Evolutionary conservation across 2,113 vertebrate genomes (phyloP).

Genomic region (Cyanocitta stelleri): DNA sequence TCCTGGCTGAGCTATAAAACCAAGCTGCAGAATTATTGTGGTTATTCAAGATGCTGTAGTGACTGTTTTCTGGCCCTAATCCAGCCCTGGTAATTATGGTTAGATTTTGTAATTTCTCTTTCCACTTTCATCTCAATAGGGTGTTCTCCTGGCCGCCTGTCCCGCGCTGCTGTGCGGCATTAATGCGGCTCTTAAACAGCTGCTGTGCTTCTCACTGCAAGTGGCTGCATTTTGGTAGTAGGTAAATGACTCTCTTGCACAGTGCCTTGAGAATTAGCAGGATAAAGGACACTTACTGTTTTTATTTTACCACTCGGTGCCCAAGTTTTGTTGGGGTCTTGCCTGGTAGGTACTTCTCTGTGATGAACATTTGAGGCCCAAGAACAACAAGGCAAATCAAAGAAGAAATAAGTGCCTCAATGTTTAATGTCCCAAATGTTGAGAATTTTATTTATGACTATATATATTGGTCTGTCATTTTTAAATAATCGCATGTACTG

Average conservation of each 20-base stretch:
- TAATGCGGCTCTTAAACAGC: slow-evolving; percentile 55
- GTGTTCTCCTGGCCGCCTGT: slow-evolving; percentile 30
- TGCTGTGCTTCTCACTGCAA: slow-evolving; percentile 35
- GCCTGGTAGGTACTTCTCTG: background rate
- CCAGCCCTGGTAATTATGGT: slow-evolving; percentile 37
- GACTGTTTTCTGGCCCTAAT: slow-evolving; percentile 33
- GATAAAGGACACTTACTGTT: background rate
- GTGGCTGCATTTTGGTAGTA: background rate
- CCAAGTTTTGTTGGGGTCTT: background rate
- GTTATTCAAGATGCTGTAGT: slow-evolving; percentile 8
- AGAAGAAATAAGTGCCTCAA: background rate
- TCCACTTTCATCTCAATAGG: slow-evolving; percentile 34
- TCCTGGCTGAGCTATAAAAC: slow-evolving; percentile 54
- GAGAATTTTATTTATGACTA: background rate
- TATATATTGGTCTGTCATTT: background rate
- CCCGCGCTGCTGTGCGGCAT: slow-evolving; percentile 4
- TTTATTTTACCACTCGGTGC: background rate
- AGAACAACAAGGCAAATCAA: background rate
- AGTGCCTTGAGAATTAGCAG: background rate
- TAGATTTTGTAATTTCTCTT: slow-evolving; percentile 54
- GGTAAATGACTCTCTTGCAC: background rate
- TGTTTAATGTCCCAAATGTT: background rate
- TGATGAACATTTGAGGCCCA: background rate
- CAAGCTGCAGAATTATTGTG: slow-evolving; percentile 10
- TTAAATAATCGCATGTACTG: background rate